Evolutionary conservation across 2,797 vertebrate genomes (phyloP), one percentile per base, ranked within the genome.

Genomic region (Manis crassicaudata): DNA sequence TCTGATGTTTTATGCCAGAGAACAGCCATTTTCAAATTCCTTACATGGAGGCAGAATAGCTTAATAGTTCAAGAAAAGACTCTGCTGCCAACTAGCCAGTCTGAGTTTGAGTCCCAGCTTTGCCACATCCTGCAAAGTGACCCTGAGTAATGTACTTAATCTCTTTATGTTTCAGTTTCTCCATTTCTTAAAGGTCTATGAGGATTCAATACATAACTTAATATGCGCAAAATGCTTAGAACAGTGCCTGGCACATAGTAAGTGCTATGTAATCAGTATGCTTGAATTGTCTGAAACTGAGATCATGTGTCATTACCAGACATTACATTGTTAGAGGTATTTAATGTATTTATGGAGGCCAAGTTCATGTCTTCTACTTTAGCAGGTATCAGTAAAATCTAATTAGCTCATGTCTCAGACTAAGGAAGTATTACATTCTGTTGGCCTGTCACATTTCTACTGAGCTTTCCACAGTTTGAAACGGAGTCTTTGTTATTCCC

Each of bases 21-120:
- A 90, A 52, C 23, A 88, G 70, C 17, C 35, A 90, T 88, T 96
- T 97, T 84, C 63, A 92, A 94, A 90, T 90, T 88, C 29, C 9
- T 94, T 88, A 76, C 7, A 52, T 76, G 16, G 32, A 90, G 14
- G 27, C 11, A 93, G 27, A 85, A 81, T 62, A 86, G 12, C 27
- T 75, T 77, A 73, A 23, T 35, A 46, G 63, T 84, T 84, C 50
- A 86, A 88, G 25, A 75, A 75, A 12, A 58, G 46, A 88, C 2
- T 68, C n/a, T 91, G 18, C n/a, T 56, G 25, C 17, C 62, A 68
- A 46, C 43, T 46, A 46, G 35, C 10, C 46, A 29, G 32, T 25
- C 62, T 58, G 35, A 83, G 27, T 85, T 50, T 95, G n/a, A 94
- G 80, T 82, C 20, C 40, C 54, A 93, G 10, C 17, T 96, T 89